These are phyloP conservation scores for Aspidiotus rigidus DNA, from an alignment of 2,888 invertebrate genomes.

Conservation along the genomic window DNA sequence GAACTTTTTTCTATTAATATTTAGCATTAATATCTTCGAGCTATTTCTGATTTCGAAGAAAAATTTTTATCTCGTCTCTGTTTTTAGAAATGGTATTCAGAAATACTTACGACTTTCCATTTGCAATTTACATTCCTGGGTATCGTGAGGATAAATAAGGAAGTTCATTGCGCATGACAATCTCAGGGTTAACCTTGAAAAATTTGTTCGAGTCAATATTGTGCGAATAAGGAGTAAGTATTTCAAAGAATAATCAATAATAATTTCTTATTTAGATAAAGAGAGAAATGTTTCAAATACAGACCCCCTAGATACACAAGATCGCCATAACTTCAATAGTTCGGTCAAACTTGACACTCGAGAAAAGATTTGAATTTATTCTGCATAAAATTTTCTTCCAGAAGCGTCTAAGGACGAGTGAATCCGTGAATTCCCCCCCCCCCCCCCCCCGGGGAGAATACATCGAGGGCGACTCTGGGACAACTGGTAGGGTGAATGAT, in stretches of 20 bases:
- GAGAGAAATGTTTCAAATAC: not conserved
- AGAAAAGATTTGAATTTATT: too few species aligned
- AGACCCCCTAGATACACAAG: not conserved
- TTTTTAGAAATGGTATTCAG: not conserved
- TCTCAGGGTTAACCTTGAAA: slow-evolving; percentile 62
- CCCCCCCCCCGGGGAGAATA: too few species aligned
- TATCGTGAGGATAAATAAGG: slow-evolving; percentile 86
- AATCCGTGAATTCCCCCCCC: too few species aligned
- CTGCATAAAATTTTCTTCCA: too few species aligned
- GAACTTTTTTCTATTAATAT: not conserved
- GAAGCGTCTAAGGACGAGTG: too few species aligned
- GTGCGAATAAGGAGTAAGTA: not conserved
- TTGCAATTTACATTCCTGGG: slow-evolving; percentile 85
- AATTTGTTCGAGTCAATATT: not conserved
- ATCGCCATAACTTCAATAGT: too few species aligned
- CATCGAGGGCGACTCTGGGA: too few species aligned
- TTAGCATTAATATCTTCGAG: too few species aligned
- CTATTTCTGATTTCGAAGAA: too few species aligned
- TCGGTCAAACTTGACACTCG: too few species aligned
- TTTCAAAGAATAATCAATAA: not conserved
- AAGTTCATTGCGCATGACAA: slow-evolving; percentile 92
- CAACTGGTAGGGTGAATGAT: too few species aligned
- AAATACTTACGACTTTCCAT: slow-evolving; percentile 83
- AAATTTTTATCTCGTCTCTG: too few species aligned
- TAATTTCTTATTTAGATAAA: not conserved